Conservation (phyloP, 2,113 vertebrate genomes). For the Oostethus manadensis region DNA sequence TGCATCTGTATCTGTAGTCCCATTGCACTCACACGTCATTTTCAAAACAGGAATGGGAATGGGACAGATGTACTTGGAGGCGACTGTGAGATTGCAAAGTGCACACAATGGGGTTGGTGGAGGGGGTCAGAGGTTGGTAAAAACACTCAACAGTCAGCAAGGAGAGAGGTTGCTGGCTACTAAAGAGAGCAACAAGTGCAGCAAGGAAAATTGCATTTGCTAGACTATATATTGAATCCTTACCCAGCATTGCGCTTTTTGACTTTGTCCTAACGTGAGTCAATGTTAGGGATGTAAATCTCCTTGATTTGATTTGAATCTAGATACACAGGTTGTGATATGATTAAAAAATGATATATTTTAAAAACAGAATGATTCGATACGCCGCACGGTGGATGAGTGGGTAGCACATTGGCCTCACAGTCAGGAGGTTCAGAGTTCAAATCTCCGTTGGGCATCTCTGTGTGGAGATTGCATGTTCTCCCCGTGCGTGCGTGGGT, state of each 20-base stretch:
- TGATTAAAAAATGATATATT: no score
- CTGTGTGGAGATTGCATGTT: no score
- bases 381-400: no score
- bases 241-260: background rate
- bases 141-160: constrained; percentile 37
- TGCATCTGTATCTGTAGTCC: background rate
- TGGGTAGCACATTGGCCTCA: no score
- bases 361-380: no score
- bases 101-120: constrained; percentile 12
- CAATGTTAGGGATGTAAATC: no score
- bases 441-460: no score
- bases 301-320: no score
- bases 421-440: no score
- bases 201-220: background rate
- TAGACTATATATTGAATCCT: background rate
- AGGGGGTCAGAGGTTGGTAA: constrained; percentile 30
- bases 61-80: constrained; percentile 10
- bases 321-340: no score
- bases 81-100: constrained; percentile 32
- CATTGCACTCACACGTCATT: background rate
- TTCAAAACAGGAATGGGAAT: constrained; percentile 9
- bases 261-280: background rate
- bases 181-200: constrained; percentile 28
- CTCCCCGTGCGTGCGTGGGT: no score
- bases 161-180: constrained; percentile 41